Base-by-base conservation (phyloP, 2,888 invertebrate species). In the Anagyrus pseudococci region DNA sequence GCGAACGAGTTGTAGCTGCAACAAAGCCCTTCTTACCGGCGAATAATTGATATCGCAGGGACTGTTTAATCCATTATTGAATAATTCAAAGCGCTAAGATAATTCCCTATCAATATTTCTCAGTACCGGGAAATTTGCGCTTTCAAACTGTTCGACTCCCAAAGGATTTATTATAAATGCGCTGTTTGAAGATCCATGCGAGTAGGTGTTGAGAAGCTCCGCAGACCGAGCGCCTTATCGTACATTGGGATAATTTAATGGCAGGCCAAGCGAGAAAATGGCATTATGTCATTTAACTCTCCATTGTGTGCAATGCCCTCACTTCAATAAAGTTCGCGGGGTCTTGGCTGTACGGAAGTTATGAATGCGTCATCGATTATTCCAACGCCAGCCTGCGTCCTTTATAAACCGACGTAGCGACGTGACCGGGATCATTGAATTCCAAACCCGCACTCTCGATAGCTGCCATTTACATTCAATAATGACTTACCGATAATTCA, bases 221-320 rank as follows among this genome's bases (percentile, higher is more conserved):
- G 20, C 6, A 33, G 20, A 6, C 3, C 4, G 26, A 13, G 3
- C 4, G 37, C 8, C 15, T 1, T 20, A 29, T 43, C 17, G 6
- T 44, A 33, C 20, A 40, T 52, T 43, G 10, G 49, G 54, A 41
- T 55, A 56, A 59, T 59, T 50, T 56, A 59, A 64, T 56, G 47
- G 56, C 47, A 52, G 52, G 23, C 53, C 33, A 41, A n/a, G 4
- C 44, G 25, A 20, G 33, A 2, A 43, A 55, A 37, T 37, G 40
- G 46, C 46, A 52, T 55, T 49, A 48, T 47, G 54, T 44, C 54
- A 47, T 46, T 57, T 22, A 52, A 17, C 22, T 44, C n/a, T n/a
- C 22, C 19, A 15, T n/a, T 46, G 20, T 25, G 23, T 40, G 33
- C 7, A 49, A 44, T 43, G 54, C 19, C 33, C 25, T 22, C n/a